Base-by-base conservation (phyloP, 1,140 invertebrate species). In the Caenorhabditis briggsae region DNA sequence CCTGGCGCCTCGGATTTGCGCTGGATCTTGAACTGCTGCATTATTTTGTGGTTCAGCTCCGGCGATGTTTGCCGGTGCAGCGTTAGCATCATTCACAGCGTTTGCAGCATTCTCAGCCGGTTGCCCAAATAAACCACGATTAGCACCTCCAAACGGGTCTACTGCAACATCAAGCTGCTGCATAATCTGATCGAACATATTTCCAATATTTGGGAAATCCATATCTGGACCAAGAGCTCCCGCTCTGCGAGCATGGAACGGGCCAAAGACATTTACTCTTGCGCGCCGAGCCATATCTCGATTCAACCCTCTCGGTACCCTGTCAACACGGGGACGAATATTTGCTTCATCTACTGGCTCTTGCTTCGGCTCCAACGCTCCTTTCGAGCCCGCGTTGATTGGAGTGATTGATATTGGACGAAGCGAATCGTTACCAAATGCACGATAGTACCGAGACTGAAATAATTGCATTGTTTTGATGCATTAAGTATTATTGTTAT, bases 191-290 rank as follows among this genome's bases (percentile, higher is more conserved):
- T 46, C 41, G 11, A 70, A 7, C 64, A 70, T 70, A 18, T 43
- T 46, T 46, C 8, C 64, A 5, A 70, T 70, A 70, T 70, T n/a
- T 70, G 64, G 64, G 0, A 64, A 9, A 20, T n/a, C 58, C 16
- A n/a, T n/a, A 20, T 16, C 58, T 59, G 9, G 9, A 59, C 58
- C 58, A 59, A 9, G 16, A n/a, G 58, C 16, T 20, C 58, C 9
- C 9, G 9, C n/a, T 14, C 18, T 14, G n/a, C 18, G 64, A 70
- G 41, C 64, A 25, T 9, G 64, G 8, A 70, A 46, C 9, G 64
- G 64, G 41, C 64, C 64, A 20, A 70, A 46, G 18, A 70, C 41
- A 70, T 70, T 70, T 14, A 70, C 11, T 48, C 64, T 70, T 70
- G 41, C 64, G 16, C 16, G 9, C 5, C 64, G 33, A n/a, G 43